Evolutionary conservation across 2,888 invertebrate species (phyloP), one percentile per base, ranked within the genome.

Genomic region (Plutella xylostella): DNA sequence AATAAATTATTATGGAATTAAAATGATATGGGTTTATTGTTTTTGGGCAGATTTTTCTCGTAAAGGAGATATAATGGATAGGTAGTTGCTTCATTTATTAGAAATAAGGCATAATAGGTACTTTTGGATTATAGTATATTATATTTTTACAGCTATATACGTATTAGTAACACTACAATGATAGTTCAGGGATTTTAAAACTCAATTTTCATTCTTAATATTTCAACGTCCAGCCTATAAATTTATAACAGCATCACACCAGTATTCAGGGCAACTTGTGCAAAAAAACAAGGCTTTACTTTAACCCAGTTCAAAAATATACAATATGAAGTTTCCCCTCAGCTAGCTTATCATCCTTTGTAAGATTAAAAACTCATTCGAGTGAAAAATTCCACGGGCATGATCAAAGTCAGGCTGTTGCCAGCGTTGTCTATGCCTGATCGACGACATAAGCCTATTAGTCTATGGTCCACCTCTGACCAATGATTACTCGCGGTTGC

Each of bases 391-490:
- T 40, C 28, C 40, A 22, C 7, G 3, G 18, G 30, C 15, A 18
- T 30, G 42, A 42, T 42, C 42, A 19, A 18, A 30, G 42, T 12
- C 17, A 42, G 42, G 42, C 21, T 31, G 42, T 20, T 31, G 31
- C 42, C 19, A 19, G 18, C 31, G 14, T 30, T 19, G 31, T 30
- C 42, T 15, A 42, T 42, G 42, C 42, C 42, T 42, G 31, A 20
- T 30, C 30, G 42, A 17, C 39, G 39, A 25, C 20, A 21, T 42
- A 42, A 30, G 20, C 31, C 30, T 30, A 42, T 42, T 42, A 31
- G 39, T 42, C 42, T 42, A 30, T 42, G 42, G 42, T 42, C 42
- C 15, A 42, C 25, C 39, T 17, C 14, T 39, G 17, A 14, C 28
- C 39, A 39, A 39, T 39, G 25, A n/a, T 39, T 39, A 39, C 4